Evolutionary conservation across 2,113 vertebrate genomes (phyloP).

Genomic region (Colistium nudipinnis): DNA sequence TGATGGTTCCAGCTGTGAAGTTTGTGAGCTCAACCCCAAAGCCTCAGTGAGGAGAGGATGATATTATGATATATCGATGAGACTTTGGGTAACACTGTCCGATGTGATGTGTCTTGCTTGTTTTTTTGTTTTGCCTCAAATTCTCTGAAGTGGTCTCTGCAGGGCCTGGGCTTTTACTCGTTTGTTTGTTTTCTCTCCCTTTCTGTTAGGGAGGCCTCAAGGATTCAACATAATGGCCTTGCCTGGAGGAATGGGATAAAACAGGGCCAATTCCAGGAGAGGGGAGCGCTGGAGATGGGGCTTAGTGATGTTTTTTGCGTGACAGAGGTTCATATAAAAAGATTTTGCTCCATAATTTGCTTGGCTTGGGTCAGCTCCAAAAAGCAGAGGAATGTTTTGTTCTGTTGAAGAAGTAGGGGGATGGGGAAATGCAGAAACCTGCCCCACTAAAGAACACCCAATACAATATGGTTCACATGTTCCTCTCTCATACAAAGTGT

Average conservation of each 20-base stretch:
- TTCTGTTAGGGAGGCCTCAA: conserved; percentile 49
- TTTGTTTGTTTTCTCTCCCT: conserved; percentile 40
- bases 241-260: conserved; percentile 30
- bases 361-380: conserved; percentile 74
- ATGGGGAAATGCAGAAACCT: conserved; percentile 39
- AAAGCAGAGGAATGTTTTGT: conserved; percentile 64
- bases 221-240: conserved; percentile 47
- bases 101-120: conserved; percentile 7
- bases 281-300: conserved; percentile 39
- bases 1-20: conserved; percentile 19
- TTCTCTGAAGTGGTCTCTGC: conserved; percentile 54
- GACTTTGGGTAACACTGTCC: neutral
- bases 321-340: conserved; percentile 77
- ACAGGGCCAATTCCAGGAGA: conserved; percentile 16
- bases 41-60: neutral
- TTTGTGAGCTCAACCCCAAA: conserved; percentile 18
- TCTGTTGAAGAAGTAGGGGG: conserved; percentile 48
- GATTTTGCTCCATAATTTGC: conserved; percentile 72
- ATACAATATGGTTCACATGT: conserved; percentile 76
- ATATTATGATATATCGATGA: conserved; percentile 33
- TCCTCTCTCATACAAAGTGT: conserved; percentile 65
- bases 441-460: conserved; percentile 54
- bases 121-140: conserved; percentile 27
- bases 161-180: conserved; percentile 14
- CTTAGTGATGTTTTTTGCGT: conserved; percentile 68